Conservation (phyloP, 2,888 invertebrate species). For the Ferdinandea cuprea region DNA sequence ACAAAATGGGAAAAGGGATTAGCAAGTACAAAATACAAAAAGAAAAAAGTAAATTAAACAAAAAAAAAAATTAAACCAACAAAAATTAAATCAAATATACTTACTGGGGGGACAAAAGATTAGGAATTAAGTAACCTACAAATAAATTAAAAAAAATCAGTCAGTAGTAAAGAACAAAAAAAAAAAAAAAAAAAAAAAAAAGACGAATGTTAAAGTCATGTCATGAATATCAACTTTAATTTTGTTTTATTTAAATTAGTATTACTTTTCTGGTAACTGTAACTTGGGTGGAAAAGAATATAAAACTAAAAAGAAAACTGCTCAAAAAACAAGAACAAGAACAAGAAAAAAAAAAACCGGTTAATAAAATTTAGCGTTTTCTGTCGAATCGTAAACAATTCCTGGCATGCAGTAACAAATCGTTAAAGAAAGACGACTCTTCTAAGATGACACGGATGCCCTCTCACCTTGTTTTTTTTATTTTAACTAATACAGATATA, state of each 20-base stretch:
- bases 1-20: slow-evolving; percentile 8
- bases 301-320: slow-evolving; percentile 20
- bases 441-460: slow-evolving; percentile 20
- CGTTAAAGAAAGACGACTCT: background rate
- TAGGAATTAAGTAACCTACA: slow-evolving; percentile 84
- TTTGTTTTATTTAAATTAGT: slow-evolving; percentile 4
- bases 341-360: background rate
- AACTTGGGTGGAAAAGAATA: background rate
- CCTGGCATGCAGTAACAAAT: slow-evolving; percentile 49
- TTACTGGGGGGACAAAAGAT: slow-evolving; percentile 80
- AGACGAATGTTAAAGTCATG: slow-evolving; percentile 55
- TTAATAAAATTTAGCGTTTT: slow-evolving; percentile 14
- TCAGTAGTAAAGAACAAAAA: slow-evolving; percentile 76
- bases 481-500: slow-evolving; percentile 22
- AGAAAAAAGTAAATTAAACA: slow-evolving; percentile 14
- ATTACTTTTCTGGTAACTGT: slow-evolving; percentile 4
- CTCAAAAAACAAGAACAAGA: too few relatives aligned
- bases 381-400: slow-evolving; percentile 16
- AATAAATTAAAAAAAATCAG: slow-evolving; percentile 80
- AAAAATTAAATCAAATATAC: slow-evolving; percentile 70
- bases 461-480: too few relatives aligned
- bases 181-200: slow-evolving; percentile 76
- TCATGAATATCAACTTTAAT: slow-evolving; percentile 60
- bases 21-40: too few relatives aligned
- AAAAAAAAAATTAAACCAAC: slow-evolving; percentile 45